Percentiles rank a stretch among this genome's conserved stretches.
Evolutionary conservation across 2,888 invertebrate genomes (phyloP).

Genomic region (Muscina levida): DNA sequence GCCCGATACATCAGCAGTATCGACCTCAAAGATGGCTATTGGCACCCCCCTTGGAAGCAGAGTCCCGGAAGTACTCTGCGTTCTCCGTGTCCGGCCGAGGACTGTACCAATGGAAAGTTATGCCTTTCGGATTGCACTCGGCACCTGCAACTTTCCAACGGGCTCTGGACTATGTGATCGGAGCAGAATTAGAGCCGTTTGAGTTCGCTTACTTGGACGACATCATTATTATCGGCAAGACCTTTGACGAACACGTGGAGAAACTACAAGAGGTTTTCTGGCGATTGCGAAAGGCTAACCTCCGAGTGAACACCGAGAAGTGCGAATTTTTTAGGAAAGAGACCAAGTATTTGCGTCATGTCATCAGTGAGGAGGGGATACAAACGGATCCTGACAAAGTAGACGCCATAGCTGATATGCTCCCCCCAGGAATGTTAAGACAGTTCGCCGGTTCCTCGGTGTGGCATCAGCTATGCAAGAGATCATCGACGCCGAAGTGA

Average conservation of each 20-base stretch:
- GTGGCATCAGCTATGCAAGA: slow-evolving; percentile 33
- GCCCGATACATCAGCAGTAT: no score
- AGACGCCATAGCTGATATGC: slow-evolving; percentile 4
- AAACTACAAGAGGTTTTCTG: no score
- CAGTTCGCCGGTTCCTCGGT: slow-evolving; percentile 28
- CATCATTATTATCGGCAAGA: background rate
- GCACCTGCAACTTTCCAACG: background rate
- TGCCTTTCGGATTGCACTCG: slow-evolving; percentile 16
- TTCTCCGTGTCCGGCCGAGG: no score
- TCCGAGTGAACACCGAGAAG: slow-evolving; percentile 1
- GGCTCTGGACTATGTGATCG: background rate
- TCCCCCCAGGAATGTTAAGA: background rate
- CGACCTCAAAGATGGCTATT: no score
- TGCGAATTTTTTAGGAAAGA: slow-evolving; percentile 32
- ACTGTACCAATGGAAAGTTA: slow-evolving; percentile 31
- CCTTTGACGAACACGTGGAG: background rate
- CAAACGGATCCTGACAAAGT: slow-evolving; percentile 17
- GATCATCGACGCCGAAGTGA: no score
- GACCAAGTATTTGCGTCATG: slow-evolving; percentile 8
- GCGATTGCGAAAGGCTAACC: slow-evolving; percentile 1
- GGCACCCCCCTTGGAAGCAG: no score
- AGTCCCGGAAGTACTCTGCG: no score
- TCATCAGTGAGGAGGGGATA: no score
- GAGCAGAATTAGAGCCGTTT: no score
- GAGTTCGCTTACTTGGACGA: background rate